These are phyloP conservation scores for Abrostola tripartita DNA, from an alignment of 2,888 invertebrate species.

Conservation along the genomic window DNA sequence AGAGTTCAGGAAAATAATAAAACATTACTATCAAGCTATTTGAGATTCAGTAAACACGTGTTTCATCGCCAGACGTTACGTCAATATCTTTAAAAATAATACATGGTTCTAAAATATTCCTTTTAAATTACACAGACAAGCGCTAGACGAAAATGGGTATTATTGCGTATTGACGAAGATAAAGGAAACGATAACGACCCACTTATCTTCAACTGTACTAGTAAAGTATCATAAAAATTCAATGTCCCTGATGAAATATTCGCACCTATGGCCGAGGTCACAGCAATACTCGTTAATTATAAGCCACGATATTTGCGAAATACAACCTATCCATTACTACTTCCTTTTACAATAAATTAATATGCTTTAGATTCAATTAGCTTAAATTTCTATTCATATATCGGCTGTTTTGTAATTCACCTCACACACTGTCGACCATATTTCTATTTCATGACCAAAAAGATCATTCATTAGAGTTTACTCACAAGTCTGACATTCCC, in stretches of 20 bases:
- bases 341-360: background rate
- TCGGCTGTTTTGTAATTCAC: too few relatives aligned
- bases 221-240: constrained; percentile 24
- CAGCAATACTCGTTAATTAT: constrained; percentile 9
- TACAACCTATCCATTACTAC: background rate
- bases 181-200: constrained; percentile 28
- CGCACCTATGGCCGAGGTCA: constrained; percentile 8
- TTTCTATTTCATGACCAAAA: too few relatives aligned
- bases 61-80: background rate
- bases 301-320: background rate
- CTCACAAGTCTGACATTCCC: too few relatives aligned
- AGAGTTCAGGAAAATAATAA: constrained; percentile 1
- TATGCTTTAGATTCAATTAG: background rate
- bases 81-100: constrained; percentile 3
- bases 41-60: background rate
- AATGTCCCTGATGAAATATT: constrained; percentile 32
- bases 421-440: too few relatives aligned
- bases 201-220: constrained; percentile 23
- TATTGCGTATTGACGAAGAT: constrained; percentile 29
- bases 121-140: constrained; percentile 33
- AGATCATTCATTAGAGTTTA: too few relatives aligned
- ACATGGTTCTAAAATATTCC: constrained; percentile 14
- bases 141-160: constrained; percentile 29
- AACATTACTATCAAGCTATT: background rate
- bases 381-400: background rate